Conservation (phyloP, 2,113 vertebrate genomes). For the Antennarius striatus region DNA sequence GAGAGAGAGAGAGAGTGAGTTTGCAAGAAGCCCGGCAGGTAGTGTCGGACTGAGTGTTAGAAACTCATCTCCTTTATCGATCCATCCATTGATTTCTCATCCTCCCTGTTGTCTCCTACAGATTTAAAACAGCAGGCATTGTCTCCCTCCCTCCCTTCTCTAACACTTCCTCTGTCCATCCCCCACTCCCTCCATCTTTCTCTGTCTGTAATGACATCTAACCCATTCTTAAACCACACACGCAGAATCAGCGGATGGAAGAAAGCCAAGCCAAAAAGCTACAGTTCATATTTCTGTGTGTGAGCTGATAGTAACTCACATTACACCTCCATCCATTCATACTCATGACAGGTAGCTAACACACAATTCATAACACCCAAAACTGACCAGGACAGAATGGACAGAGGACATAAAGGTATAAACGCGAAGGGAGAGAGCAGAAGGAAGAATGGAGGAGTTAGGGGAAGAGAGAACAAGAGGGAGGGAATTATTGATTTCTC, state of each 20-base stretch:
- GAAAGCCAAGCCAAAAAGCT: constrained; percentile 44
- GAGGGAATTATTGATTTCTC: constrained; percentile 79
- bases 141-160: constrained; percentile 44
- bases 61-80: constrained; percentile 78
- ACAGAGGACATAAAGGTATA: constrained; percentile 35
- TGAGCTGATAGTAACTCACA: constrained; percentile 10
- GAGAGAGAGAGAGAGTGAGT: constrained; percentile 30
- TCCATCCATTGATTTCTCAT: constrained; percentile 77
- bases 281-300: constrained; percentile 42
- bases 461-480: constrained; percentile 60
- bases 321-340: constrained; percentile 8
- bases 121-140: constrained; percentile 76
- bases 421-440: constrained; percentile 53
- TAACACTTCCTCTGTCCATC: constrained; percentile 56
- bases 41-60: constrained; percentile 67
- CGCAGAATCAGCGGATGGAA: constrained; percentile 55
- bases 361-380: not conserved
- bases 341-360: no score
- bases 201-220: constrained; percentile 52
- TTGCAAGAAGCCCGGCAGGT: constrained; percentile 67
- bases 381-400: constrained; percentile 20
- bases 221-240: constrained; percentile 61
- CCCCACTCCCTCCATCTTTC: constrained; percentile 53
- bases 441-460: constrained; percentile 62
- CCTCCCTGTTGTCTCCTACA: constrained; percentile 74